A percentile compares a stretch with the other conserved stretches of the same genome.
Evolutionary conservation across 2,113 vertebrate species (phyloP).

Genomic region (Pygoscelis adeliae): DNA sequence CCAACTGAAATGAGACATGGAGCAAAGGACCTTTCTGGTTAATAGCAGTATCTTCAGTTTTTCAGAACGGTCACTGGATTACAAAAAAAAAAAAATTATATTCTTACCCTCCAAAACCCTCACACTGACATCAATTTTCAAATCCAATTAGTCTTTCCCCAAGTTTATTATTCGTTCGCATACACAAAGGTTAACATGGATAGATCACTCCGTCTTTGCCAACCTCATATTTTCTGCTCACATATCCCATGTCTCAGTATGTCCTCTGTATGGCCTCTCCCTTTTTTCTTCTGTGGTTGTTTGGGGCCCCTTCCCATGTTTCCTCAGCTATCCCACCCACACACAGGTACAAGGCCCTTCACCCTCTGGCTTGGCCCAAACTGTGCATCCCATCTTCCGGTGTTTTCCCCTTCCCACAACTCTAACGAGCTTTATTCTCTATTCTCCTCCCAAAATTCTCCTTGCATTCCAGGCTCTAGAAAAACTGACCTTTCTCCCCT

Average conservation of each 20-base stretch:
- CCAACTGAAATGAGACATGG: not conserved
- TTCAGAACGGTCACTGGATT: not conserved
- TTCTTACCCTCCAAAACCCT: not conserved
- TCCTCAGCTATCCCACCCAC: not conserved
- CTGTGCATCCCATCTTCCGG: not conserved
- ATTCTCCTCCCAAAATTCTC: not conserved
- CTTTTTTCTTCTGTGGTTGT: not conserved
- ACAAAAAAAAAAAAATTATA: not conserved
- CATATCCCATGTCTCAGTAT: not conserved
- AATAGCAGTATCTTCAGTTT: not conserved
- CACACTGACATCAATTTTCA: not conserved
- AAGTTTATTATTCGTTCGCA: not conserved
- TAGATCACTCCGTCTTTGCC: not conserved
- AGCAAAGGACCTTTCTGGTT: not conserved
- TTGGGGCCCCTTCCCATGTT: not conserved
- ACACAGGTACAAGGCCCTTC: not conserved
- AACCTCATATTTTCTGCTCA: not conserved
- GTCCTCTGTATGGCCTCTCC: not conserved
- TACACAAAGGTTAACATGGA: not conserved
- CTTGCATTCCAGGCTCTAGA: not conserved
- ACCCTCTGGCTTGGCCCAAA: not conserved
- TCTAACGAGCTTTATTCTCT: not conserved
- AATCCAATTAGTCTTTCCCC: not conserved
- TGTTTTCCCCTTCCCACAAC: not conserved
- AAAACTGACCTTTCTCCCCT: not conserved